phyloP scores from a whole-genome alignment of 2,888 invertebrate genomes.

The Drosophila anceps region DNA sequence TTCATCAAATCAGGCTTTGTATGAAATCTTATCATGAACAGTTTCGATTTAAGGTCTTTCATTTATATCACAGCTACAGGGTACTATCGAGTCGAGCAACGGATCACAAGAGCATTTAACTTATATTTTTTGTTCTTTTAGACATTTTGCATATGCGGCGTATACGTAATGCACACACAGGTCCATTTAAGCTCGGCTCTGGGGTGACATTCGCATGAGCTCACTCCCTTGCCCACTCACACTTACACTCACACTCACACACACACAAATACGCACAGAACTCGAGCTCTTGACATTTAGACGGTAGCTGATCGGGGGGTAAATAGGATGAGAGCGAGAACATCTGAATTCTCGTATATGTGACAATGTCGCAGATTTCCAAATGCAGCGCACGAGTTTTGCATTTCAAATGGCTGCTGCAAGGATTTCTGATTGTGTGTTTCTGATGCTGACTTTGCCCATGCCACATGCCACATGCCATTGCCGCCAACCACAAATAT shows the following conservation, averaged over 20 bases:
- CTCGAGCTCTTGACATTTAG: constrained; percentile 49
- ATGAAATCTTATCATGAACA: too few species aligned
- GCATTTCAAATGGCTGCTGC: constrained; percentile 56
- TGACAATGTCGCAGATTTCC: constrained; percentile 72
- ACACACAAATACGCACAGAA: constrained; percentile 9
- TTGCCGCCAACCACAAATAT: neutral
- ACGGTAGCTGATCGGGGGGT: neutral
- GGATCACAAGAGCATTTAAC: neutral
- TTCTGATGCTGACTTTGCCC: constrained; percentile 25
- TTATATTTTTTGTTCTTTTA: constrained; percentile 3
- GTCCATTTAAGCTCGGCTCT: constrained; percentile 27
- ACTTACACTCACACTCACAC: too few species aligned
- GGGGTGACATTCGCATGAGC: constrained; percentile 2
- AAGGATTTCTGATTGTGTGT: constrained; percentile 53
- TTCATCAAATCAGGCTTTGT: too few species aligned
- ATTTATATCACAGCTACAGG: neutral
- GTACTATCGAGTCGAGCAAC: neutral
- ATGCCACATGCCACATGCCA: neutral
- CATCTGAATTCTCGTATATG: constrained; percentile 28
- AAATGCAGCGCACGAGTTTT: constrained; percentile 64
- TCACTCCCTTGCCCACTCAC: neutral
- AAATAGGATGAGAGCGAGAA: constrained; percentile 11
- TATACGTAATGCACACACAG: constrained; percentile 60
- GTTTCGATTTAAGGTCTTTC: too few species aligned
- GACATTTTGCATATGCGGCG: constrained; percentile 64